Percentiles rank a stretch among this genome's conserved stretches.
Evolutionary conservation across 2,113 vertebrate genomes (phyloP).

Genomic region (Hiodon alosoides): DNA sequence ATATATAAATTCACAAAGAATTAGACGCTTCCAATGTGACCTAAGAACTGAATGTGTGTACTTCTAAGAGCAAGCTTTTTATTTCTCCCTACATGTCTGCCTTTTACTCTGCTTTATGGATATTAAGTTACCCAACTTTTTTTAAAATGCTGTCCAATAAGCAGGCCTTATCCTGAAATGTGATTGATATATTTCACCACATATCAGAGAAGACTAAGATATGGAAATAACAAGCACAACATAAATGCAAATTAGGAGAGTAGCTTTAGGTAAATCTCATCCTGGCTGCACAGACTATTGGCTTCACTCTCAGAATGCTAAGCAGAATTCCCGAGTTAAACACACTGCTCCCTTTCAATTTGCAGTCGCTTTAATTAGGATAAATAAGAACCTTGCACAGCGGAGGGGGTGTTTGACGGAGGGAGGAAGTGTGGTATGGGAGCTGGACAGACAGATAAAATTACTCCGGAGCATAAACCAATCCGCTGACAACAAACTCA

Average conservation of each 20-base stretch:
- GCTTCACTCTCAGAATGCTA: conserved; percentile 37
- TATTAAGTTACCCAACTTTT: conserved; percentile 14
- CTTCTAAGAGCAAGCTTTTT: not conserved
- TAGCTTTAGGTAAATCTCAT: conserved; percentile 44
- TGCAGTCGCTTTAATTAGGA: conserved; percentile 42
- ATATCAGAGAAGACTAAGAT: conserved; percentile 18
- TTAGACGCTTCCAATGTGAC: no score
- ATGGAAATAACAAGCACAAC: conserved; percentile 41
- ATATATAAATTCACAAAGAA: no score
- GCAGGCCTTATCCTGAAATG: conserved; percentile 31
- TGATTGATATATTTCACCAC: conserved; percentile 34
- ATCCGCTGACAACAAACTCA: conserved; percentile 10
- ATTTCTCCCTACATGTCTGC: not conserved
- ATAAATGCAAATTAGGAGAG: conserved; percentile 42
- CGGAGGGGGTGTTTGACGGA: not conserved
- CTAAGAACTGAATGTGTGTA: no score
- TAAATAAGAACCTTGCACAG: conserved; percentile 30
- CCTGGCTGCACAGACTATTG: conserved; percentile 33
- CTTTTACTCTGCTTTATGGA: conserved; percentile 9
- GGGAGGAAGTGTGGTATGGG: conserved; percentile 25
- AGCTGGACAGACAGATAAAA: conserved; percentile 32
- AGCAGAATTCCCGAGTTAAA: conserved; percentile 31
- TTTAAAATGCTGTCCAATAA: conserved; percentile 12
- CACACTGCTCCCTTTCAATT: conserved; percentile 36
- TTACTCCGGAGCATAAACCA: conserved; percentile 11